These are phyloP conservation scores for Potamilus streckersoni DNA, from an alignment of 1,140 invertebrate species.

Conservation along the genomic window DNA sequence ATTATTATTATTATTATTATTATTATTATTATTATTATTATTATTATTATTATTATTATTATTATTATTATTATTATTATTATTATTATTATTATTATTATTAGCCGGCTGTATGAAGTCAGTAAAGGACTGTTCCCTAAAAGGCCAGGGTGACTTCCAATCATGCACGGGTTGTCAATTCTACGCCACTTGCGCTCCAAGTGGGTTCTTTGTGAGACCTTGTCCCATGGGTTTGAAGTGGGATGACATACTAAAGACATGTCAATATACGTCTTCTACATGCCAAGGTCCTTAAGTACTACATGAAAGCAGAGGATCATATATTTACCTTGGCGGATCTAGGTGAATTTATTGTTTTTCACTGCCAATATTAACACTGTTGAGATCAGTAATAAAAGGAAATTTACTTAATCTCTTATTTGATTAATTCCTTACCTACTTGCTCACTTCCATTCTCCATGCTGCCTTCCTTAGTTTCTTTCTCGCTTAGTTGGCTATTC, in stretches of 20 bases:
- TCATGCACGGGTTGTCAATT: conserved; percentile 19
- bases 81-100: conserved; percentile 1
- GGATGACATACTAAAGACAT: conserved; percentile 22
- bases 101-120: conserved; percentile 16
- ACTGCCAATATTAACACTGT: too few species aligned
- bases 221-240: conserved; percentile 28
- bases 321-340: too few species aligned
- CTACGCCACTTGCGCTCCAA: conserved; percentile 20
- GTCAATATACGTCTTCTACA: conserved; percentile 20
- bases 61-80: background rate
- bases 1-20: background rate
- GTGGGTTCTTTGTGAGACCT: conserved; percentile 14
- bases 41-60: conserved; percentile 4
- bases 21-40: background rate
- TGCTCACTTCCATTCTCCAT: too few species aligned
- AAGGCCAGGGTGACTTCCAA: conserved; percentile 20
- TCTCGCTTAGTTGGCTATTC: too few species aligned
- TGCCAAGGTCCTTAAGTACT: conserved; percentile 18
- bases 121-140: background rate
- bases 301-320: background rate
- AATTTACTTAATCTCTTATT: too few species aligned
- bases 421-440: too few species aligned
- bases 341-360: too few species aligned
- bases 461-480: too few species aligned
- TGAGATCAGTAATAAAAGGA: too few species aligned